Conservation (phyloP, 1,140 invertebrate genomes). For the Bilobella aurantiaca region DNA sequence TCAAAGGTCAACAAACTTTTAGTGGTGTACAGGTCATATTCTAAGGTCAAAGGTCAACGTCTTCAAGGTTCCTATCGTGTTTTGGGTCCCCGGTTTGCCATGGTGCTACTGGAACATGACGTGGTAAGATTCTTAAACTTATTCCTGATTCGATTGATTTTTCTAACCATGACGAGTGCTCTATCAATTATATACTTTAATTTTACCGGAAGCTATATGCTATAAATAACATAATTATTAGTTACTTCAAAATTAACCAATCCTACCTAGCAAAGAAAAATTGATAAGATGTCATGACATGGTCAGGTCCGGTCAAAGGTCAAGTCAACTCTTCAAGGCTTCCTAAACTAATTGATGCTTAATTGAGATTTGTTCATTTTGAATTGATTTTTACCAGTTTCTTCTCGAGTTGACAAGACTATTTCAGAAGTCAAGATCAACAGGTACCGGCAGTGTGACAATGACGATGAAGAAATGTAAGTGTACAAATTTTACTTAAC, state of each 20-base stretch:
- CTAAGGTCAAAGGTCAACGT: not conserved
- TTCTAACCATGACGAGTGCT: no score
- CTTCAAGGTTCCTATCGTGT: no score
- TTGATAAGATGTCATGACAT: no score
- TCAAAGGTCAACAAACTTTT: no score
- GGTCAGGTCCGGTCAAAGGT: no score
- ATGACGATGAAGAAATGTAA: constrained; percentile 46
- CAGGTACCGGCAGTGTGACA: constrained; percentile 41
- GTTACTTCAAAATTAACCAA: not conserved
- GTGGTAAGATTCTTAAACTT: constrained; percentile 21
- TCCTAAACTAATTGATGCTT: not conserved
- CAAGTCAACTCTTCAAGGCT: not conserved
- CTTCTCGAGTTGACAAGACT: constrained; percentile 42
- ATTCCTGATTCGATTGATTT: no score
- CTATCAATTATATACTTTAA: no score
- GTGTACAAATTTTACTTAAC: no score
- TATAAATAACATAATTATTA: not conserved
- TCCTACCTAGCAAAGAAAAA: not conserved
- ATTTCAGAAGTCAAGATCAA: constrained; percentile 41
- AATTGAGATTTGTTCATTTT: constrained; percentile 21
- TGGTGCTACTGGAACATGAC: constrained; percentile 32
- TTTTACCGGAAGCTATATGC: not conserved
- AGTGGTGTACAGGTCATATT: not conserved
- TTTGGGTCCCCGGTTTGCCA: not conserved
- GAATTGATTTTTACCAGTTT: no score